phyloP scores from a whole-genome alignment of 2,113 vertebrate species.

The Pao palembangensis region DNA sequence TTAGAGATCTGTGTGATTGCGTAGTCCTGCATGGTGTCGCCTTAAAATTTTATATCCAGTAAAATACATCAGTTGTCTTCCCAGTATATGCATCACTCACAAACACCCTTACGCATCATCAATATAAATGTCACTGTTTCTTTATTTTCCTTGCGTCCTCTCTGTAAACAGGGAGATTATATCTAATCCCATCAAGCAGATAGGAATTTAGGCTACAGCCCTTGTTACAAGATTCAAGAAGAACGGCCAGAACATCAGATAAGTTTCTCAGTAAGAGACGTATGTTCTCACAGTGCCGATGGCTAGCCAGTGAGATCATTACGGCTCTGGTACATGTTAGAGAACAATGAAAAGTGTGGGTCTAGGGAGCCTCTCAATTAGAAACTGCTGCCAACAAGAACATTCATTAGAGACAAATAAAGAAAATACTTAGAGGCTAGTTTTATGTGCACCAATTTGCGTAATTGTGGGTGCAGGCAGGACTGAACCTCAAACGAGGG shows the following conservation, averaged over 20 bases:
- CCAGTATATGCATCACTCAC: not conserved
- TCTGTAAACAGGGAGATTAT: constrained; percentile 49
- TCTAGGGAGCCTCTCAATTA: constrained; percentile 56
- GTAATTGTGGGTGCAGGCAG: constrained; percentile 59
- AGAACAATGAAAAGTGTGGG: constrained; percentile 65
- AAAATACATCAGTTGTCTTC: constrained; percentile 12
- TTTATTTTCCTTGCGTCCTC: constrained; percentile 11
- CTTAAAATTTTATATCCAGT: constrained; percentile 6
- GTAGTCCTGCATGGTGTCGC: constrained; percentile 38
- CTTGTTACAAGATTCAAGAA: constrained; percentile 42
- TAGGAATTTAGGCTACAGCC: constrained; percentile 45
- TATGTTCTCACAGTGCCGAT: constrained; percentile 50
- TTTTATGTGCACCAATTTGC: constrained; percentile 71
- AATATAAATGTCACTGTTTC: constrained; percentile 22
- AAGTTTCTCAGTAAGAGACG: constrained; percentile 51
- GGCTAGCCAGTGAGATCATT: constrained; percentile 67
- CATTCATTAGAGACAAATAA: constrained; percentile 72
- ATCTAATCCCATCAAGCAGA: constrained; percentile 59
- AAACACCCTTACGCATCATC: constrained; percentile 3
- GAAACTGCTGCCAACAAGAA: constrained; percentile 62
- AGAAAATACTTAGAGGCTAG: constrained; percentile 69
- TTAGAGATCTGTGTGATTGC: constrained; percentile 45
- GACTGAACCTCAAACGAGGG: constrained; percentile 55
- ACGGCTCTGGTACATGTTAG: constrained; percentile 61
- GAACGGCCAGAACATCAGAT: constrained; percentile 43